These are phyloP conservation scores for Apantesis nais DNA, from an alignment of 2,888 invertebrate species.

Conservation along the genomic window DNA sequence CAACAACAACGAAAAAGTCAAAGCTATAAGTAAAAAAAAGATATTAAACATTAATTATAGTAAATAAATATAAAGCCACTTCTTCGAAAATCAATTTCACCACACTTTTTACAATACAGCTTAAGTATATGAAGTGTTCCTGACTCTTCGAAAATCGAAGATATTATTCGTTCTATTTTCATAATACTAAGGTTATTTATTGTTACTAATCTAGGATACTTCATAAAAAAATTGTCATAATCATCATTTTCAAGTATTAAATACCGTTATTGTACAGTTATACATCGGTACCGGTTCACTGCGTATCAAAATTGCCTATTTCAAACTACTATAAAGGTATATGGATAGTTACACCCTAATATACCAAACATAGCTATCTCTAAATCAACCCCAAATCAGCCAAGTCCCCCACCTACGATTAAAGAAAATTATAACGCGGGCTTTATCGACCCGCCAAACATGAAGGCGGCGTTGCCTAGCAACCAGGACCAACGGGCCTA, in stretches of 20 bases:
- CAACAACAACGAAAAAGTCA: no score
- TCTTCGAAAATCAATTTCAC: no score
- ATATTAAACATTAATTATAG: background rate
- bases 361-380: conserved; percentile 53
- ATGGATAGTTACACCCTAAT: conserved; percentile 22
- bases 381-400: conserved; percentile 50
- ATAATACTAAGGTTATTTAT: conserved; percentile 1
- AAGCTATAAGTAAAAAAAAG: no score
- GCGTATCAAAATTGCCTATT: background rate
- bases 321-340: background rate
- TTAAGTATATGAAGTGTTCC: background rate
- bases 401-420: conserved; percentile 61
- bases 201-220: background rate
- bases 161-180: background rate
- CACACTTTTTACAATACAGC: conserved; percentile 8
- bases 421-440: conserved; percentile 79
- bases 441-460: conserved; percentile 72
- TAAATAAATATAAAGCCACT: background rate
- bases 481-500: conserved; percentile 70
- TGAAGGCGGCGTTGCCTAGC: conserved; percentile 78
- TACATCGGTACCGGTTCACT: background rate
- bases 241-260: background rate
- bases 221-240: background rate
- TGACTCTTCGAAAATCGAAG: conserved; percentile 11
- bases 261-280: background rate